Percentiles rank a stretch among this genome's conserved stretches.
phyloP scores from a whole-genome alignment of 2,888 invertebrate species.

The Panorpa germanica region DNA sequence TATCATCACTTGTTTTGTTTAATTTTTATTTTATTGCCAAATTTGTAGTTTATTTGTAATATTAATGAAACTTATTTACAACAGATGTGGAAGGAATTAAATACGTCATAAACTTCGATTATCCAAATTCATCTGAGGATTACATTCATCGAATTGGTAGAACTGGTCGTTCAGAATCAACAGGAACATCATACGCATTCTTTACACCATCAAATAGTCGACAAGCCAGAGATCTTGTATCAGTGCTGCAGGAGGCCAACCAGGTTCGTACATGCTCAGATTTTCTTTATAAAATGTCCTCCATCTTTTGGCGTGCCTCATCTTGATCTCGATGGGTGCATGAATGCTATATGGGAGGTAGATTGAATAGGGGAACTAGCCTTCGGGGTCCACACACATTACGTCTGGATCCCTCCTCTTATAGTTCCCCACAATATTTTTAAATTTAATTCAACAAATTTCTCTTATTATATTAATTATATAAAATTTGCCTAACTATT shows the following conservation, averaged over 20 bases:
- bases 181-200: conserved; percentile 88
- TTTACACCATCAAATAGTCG: conserved; percentile 77
- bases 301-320: conserved; percentile 61
- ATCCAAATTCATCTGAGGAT: conserved; percentile 88
- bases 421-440: conserved; percentile 31
- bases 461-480: conserved; percentile 4
- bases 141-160: conserved; percentile 92
- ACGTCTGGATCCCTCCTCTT: conserved; percentile 61
- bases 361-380: conserved; percentile 42
- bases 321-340: conserved; percentile 40
- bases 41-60: conserved; percentile 5
- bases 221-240: conserved; percentile 76
- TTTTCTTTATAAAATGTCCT: conserved; percentile 22
- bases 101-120: conserved; percentile 92
- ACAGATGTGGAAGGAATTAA: conserved; percentile 92
- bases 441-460: not conserved
- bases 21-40: conserved; percentile 10
- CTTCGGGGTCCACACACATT: conserved; percentile 57
- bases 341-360: conserved; percentile 63
- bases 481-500: conserved; percentile 6
- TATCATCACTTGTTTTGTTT: conserved; percentile 16
- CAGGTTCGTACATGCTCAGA: conserved; percentile 33
- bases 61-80: conserved; percentile 15
- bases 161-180: conserved; percentile 72
- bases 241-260: conserved; percentile 78